These are phyloP conservation scores for Sapayoa aenigma DNA, from an alignment of 2,113 vertebrate species.

Conservation along the genomic window DNA sequence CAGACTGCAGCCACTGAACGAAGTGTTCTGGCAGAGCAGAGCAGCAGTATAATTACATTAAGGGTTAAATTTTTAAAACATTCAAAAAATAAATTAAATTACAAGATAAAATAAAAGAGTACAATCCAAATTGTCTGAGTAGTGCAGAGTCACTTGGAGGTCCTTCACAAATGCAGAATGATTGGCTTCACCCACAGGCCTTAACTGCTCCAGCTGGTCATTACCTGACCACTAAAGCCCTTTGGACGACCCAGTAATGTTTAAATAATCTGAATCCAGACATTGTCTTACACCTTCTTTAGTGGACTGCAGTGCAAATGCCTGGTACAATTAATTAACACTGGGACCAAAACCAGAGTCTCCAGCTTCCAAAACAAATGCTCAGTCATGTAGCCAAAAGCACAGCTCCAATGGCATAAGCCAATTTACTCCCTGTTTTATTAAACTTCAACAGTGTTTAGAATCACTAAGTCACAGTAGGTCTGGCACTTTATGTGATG, in stretches of 20 bases:
- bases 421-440: constrained; percentile 57
- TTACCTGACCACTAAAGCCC: constrained; percentile 35
- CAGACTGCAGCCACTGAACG: constrained; percentile 38
- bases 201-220: constrained; percentile 47
- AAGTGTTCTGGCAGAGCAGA: constrained; percentile 38
- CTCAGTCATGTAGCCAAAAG: constrained; percentile 54
- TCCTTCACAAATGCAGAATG: constrained; percentile 9
- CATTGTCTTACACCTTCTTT: constrained; percentile 45
- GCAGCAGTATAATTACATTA: constrained; percentile 39
- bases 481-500: constrained; percentile 13
- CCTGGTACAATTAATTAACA: constrained; percentile 64
- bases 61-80: constrained; percentile 29
- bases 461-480: constrained; percentile 39
- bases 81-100: constrained; percentile 44
- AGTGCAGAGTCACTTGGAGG: constrained; percentile 3
- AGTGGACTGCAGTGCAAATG: constrained; percentile 2
- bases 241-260: neutral
- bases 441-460: constrained; percentile 56
- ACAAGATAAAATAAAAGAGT: neutral
- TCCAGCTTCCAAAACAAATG: constrained; percentile 68
- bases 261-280: constrained; percentile 38
- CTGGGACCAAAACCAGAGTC: constrained; percentile 58
- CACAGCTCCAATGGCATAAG: constrained; percentile 44
- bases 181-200: constrained; percentile 17
- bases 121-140: neutral